phyloP scores from a whole-genome alignment of 2,113 vertebrate genomes.

The Psephotus haematonotus region DNA sequence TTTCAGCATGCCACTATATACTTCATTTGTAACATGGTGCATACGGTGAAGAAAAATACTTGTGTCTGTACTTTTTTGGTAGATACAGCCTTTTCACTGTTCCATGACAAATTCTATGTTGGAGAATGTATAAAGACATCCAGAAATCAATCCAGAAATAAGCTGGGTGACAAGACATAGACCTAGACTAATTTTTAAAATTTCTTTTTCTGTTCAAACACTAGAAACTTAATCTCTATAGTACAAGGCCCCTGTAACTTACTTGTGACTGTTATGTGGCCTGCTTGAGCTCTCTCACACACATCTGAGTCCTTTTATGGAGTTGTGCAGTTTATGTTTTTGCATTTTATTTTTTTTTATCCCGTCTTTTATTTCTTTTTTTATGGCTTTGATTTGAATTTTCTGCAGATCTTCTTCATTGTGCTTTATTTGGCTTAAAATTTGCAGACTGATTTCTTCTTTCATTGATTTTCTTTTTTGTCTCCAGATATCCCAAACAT shows the following conservation, averaged over 20 bases:
- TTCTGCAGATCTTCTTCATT: background rate
- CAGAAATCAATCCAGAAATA: background rate
- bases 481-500: background rate
- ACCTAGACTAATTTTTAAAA: background rate
- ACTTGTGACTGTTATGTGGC: background rate
- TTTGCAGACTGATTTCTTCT: background rate
- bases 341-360: background rate
- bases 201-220: background rate
- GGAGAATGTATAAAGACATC: background rate
- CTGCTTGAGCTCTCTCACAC: background rate
- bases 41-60: background rate
- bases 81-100: background rate
- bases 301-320: background rate
- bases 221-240: background rate
- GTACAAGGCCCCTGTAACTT: background rate
- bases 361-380: background rate
- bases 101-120: background rate
- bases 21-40: background rate
- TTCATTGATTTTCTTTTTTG: background rate
- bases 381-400: background rate
- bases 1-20: background rate
- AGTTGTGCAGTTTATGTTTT: background rate
- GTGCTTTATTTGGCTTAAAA: background rate
- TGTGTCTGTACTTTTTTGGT: background rate
- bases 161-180: background rate